Evolutionary conservation across 1,140 invertebrate species (phyloP).

Genomic region (Acromyrmex heyeri): DNA sequence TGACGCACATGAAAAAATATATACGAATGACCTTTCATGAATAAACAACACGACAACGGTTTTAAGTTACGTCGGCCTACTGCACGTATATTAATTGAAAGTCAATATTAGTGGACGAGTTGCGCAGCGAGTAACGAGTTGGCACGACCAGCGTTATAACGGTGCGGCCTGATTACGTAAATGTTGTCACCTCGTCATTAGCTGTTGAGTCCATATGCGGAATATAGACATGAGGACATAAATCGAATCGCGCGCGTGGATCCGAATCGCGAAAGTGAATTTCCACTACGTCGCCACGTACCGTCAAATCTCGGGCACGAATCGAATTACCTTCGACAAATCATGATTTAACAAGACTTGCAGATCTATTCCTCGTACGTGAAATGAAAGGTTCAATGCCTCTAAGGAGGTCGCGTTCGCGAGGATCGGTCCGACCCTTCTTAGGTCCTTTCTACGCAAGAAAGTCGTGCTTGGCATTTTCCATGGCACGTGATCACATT

Average conservation of each 20-base stretch:
- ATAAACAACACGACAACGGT: background rate
- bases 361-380: slow-evolving; percentile 75
- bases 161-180: slow-evolving; percentile 43
- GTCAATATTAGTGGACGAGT: slow-evolving; percentile 58
- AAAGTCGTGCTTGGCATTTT: slow-evolving; percentile 76
- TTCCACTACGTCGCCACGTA: slow-evolving; percentile 17
- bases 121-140: slow-evolving; percentile 34
- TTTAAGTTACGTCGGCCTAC: slow-evolving; percentile 40
- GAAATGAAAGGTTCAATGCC: slow-evolving; percentile 64
- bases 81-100: slow-evolving; percentile 63
- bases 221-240: slow-evolving; percentile 53
- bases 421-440: slow-evolving; percentile 59
- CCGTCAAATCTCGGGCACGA: slow-evolving; percentile 51
- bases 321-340: slow-evolving; percentile 70
- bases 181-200: slow-evolving; percentile 47
- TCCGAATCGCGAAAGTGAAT: slow-evolving; percentile 53
- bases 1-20: background rate
- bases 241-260: slow-evolving; percentile 36
- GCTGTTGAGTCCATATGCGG: background rate
- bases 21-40: background rate
- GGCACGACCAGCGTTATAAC: slow-evolving; percentile 31
- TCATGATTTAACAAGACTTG: slow-evolving; percentile 75
- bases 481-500: slow-evolving; percentile 76
- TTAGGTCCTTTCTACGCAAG: slow-evolving; percentile 68
- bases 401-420: slow-evolving; percentile 13